Evolutionary conservation across 2,113 vertebrate genomes (phyloP), one percentile per base, ranked within the genome.

Genomic region (Natator depressus): DNA sequence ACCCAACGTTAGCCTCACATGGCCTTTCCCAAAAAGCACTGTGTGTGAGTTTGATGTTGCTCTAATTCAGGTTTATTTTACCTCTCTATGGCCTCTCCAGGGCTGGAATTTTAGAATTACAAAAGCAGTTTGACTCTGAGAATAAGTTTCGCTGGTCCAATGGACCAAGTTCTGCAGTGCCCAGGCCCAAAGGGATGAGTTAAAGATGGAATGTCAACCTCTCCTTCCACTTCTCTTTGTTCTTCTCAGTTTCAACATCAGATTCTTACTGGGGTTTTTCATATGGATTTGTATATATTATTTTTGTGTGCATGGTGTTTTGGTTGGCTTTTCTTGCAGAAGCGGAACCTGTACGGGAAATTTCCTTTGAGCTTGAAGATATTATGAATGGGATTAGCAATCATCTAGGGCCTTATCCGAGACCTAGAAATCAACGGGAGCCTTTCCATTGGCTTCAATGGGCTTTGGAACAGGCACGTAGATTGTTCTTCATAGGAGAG

Each of bases 401-500:
- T 94, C 89, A 94, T 57, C 88, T 91, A 0, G 0, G 95, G 47
- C 94, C 91, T 96, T 85, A 94, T 31, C 91, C 80, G 29, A 93
- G 96, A 88, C 90, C 91, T 94, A 82, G 80, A 94, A 96, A 90
- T 0, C 69, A 95, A 62, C 80, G 27, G 80, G 24, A 93, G 89
- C 87, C 90, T 97, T 97, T 96, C 90, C 91, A 80, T 49, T 93
- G 94, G 42, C 89, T 89, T 91, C 82, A 25, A 42, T 2, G 80
- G 55, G 87, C 87, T 84, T 87, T 10, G 85, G 89, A 95, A 89
- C 17, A 1, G 1, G 59, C 31, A 90, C 85, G 54, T 0, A 1
- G 93, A 80, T 96, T 94, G 94, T 90, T 90, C 95, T 94, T 51
- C 76, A 93, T 94, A 94, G 94, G 94, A 94, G 89, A 76, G 47